Evolutionary conservation across 2,113 vertebrate genomes (phyloP).

Genomic region (Cyanoliseus patagonus): DNA sequence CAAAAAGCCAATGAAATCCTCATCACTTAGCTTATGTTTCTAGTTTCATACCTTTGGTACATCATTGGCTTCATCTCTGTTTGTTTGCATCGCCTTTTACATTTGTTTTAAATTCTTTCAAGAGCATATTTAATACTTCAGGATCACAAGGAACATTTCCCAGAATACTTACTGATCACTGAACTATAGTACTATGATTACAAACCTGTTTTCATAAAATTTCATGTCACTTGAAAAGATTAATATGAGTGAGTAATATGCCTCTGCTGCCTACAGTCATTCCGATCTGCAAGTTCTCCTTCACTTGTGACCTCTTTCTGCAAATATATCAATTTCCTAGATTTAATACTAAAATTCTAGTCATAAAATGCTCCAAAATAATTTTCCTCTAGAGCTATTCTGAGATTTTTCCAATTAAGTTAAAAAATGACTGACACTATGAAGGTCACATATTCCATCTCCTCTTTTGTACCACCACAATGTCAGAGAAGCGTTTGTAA

Average conservation of each 20-base stretch:
- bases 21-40: neutral
- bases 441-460: slow-evolving; percentile 18
- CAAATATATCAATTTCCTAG: slow-evolving; percentile 17
- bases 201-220: neutral
- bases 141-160: neutral
- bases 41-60: neutral
- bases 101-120: neutral
- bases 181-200: neutral
- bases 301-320: neutral
- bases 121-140: neutral
- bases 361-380: slow-evolving; percentile 27
- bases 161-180: neutral
- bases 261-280: neutral
- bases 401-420: slow-evolving; percentile 55
- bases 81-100: neutral
- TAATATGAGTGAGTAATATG: neutral
- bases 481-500: slow-evolving; percentile 6
- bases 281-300: slow-evolving; percentile 10
- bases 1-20: neutral
- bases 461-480: neutral
- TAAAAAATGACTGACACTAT: slow-evolving; percentile 20
- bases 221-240: neutral
- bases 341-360: slow-evolving; percentile 16
- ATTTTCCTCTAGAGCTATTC: slow-evolving; percentile 45
- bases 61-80: neutral